Conservation (phyloP, 1,140 invertebrate species). For the Zelostemma sp. region DNA sequence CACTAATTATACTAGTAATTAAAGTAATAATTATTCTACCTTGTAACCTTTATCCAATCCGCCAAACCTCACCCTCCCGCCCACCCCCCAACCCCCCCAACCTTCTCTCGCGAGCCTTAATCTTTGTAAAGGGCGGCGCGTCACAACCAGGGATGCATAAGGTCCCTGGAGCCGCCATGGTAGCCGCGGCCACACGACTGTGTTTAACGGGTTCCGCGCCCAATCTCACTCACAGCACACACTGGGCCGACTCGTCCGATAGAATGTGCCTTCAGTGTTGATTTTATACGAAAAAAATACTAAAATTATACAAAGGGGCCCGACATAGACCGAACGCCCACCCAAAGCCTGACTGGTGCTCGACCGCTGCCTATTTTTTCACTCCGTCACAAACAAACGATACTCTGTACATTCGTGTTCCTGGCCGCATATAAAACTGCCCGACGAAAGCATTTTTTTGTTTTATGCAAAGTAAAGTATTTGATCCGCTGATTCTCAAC, state of each 20-base stretch:
- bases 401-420: too few species aligned
- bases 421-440: too few species aligned
- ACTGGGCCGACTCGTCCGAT: conserved; percentile 89
- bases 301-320: conserved; percentile 82
- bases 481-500: too few species aligned
- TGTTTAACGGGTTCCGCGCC: conserved; percentile 64
- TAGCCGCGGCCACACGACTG: conserved; percentile 60
- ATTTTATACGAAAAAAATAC: conserved; percentile 84
- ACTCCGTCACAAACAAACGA: conserved; percentile 31
- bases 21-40: conserved; percentile 54
- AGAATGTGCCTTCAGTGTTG: conserved; percentile 90
- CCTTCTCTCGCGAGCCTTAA: conserved; percentile 46
- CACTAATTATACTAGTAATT: conserved; percentile 55
- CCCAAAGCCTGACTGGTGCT: conserved; percentile 74
- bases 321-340: conserved; percentile 84
- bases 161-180: conserved; percentile 47
- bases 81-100: conserved; percentile 9
- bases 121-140: conserved; percentile 36
- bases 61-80: conserved; percentile 13
- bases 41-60: conserved; percentile 32
- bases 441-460: conserved; percentile 5
- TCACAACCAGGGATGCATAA: conserved; percentile 63
- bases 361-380: conserved; percentile 66
- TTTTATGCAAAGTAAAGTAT: too few species aligned
- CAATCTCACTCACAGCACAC: conserved; percentile 73